Evolutionary conservation across 1,140 invertebrate species (phyloP).

Genomic region (Diorhabda elongata): DNA sequence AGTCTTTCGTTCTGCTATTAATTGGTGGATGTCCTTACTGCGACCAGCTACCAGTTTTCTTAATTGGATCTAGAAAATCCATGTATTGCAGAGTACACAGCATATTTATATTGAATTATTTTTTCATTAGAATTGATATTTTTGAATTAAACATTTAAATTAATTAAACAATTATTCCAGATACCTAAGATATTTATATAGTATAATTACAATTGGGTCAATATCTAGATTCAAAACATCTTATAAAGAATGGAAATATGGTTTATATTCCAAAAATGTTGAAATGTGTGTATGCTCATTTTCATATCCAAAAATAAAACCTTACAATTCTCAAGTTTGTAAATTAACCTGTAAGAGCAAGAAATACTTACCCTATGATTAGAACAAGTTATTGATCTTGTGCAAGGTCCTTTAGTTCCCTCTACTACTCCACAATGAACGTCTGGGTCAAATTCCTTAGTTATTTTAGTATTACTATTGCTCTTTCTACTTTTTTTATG

Average conservation of each 20-base stretch:
- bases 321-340: no score
- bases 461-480: slow-evolving; percentile 23
- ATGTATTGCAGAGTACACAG: neutral
- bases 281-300: no score
- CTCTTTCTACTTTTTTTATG: slow-evolving; percentile 25
- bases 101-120: neutral
- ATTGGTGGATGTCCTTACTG: slow-evolving; percentile 36
- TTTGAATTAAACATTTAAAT: no score
- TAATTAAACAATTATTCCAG: no score
- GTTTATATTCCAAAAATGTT: no score
- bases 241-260: no score
- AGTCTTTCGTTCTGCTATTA: slow-evolving; percentile 35
- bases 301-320: no score
- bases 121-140: no score
- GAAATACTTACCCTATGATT: slow-evolving; percentile 36
- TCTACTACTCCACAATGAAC: slow-evolving; percentile 39
- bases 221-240: no score
- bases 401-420: slow-evolving; percentile 35
- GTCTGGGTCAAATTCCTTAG: slow-evolving; percentile 37
- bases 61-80: slow-evolving; percentile 32
- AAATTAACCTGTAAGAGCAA: no score
- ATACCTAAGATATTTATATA: no score
- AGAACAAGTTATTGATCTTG: slow-evolving; percentile 39
- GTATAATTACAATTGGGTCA: no score
- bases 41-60: slow-evolving; percentile 34